These are phyloP conservation scores for Garra rufa DNA, from an alignment of 2,113 vertebrate species.

Conservation along the genomic window DNA sequence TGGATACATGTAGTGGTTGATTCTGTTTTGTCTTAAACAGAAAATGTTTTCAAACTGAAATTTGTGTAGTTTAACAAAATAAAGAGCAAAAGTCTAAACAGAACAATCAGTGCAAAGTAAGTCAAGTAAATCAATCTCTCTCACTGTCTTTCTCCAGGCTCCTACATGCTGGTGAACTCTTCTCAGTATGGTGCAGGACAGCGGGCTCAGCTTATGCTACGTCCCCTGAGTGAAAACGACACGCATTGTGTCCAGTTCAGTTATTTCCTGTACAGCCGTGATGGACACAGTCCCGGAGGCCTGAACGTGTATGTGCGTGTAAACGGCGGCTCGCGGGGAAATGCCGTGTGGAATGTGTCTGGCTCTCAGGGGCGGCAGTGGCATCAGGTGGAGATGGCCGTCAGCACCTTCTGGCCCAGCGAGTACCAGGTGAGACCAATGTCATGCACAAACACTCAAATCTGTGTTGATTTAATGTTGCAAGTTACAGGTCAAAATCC, in stretches of 20 bases:
- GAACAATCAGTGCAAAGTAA: not conserved
- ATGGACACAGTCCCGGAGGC: constrained; percentile 88
- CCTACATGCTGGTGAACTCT: constrained; percentile 87
- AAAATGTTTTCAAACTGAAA: not conserved
- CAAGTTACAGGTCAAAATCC: not conserved
- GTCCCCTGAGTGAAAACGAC: constrained; percentile 93
- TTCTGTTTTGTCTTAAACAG: not conserved
- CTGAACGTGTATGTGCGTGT: constrained; percentile 87
- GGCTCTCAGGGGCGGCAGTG: constrained; percentile 90
- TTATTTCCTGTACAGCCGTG: constrained; percentile 92
- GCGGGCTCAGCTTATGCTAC: constrained; percentile 86
- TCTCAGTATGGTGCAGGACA: constrained; percentile 87
- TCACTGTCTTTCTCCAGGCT: constrained; percentile 72
- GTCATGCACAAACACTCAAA: not conserved
- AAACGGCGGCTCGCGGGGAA: constrained; percentile 85
- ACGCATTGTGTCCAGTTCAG: constrained; percentile 98
- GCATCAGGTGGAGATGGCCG: constrained; percentile 93
- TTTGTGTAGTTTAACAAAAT: not conserved
- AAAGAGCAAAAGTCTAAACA: not conserved
- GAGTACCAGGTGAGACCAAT: constrained; percentile 89
- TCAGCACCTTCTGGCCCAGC: constrained; percentile 97
- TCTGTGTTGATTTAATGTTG: no score
- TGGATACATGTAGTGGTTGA: not conserved
- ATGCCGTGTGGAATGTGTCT: constrained; percentile 88
- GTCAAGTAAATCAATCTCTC: not conserved